phyloP scores from a whole-genome alignment of 2,888 invertebrate species.

The Leptinotarsa haldemani region DNA sequence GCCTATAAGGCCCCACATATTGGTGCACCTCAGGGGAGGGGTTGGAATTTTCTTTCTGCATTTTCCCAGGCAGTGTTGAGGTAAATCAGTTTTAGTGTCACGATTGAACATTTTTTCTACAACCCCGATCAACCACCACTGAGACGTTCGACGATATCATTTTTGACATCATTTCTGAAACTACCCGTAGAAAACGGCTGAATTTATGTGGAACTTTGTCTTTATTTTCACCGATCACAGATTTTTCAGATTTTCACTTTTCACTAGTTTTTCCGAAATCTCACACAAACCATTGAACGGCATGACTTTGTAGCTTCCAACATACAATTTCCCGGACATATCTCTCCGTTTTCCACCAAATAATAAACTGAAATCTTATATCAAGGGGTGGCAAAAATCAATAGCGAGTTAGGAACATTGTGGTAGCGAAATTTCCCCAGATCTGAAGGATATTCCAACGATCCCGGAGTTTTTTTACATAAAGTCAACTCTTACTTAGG shows the following conservation, averaged over 20 bases:
- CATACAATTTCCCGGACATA: conserved; percentile 47
- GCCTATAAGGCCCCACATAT: conserved; percentile 98
- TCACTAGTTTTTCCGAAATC: neutral
- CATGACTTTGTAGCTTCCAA: neutral
- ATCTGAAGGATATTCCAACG: conserved; percentile 11
- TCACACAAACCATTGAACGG: neutral
- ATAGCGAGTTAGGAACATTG: conserved; percentile 57
- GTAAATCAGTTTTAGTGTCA: conserved; percentile 41
- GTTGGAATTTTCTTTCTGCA: conserved; percentile 64
- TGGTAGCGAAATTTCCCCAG: conserved; percentile 51
- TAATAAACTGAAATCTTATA: conserved; percentile 42
- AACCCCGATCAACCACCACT: conserved; percentile 10
- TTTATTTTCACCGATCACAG: conserved; percentile 6
- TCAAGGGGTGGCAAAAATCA: conserved; percentile 61
- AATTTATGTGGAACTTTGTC: neutral
- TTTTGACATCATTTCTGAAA: conserved; percentile 7
- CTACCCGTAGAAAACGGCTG: conserved; percentile 5
- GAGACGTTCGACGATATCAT: neutral
- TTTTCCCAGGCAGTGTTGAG: conserved; percentile 45
- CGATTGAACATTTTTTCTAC: conserved; percentile 35
- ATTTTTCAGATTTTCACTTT: neutral
- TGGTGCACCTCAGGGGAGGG: conserved; percentile 78
- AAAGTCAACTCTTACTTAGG: neutral
- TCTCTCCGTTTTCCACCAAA: conserved; percentile 49
- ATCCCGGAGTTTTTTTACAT: neutral